A percentile compares a stretch with the other conserved stretches of the same genome.
Conservation (phyloP, 2,113 vertebrate genomes). For the Astatoreochromis straeleni region DNA sequence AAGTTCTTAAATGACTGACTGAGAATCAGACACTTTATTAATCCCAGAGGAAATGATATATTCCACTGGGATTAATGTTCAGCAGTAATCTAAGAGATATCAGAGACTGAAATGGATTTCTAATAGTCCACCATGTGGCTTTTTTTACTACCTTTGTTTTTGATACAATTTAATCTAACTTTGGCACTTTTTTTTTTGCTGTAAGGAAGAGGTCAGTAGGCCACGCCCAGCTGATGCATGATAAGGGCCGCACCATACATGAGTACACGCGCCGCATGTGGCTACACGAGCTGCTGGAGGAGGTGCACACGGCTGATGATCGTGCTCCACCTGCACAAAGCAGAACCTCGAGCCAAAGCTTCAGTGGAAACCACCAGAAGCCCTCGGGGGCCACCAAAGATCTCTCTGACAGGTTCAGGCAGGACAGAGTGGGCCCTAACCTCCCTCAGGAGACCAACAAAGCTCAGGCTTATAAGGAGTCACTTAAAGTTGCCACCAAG, state of each 20-base stretch:
- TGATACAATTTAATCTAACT: neutral
- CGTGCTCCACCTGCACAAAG: constrained; percentile 50
- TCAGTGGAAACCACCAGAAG: constrained; percentile 76
- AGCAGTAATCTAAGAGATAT: neutral
- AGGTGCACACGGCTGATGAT: constrained; percentile 89
- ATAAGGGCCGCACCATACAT: constrained; percentile 89
- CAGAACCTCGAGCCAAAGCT: constrained; percentile 50
- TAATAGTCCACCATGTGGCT: neutral
- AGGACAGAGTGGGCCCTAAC: constrained; percentile 68
- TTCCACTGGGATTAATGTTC: neutral
- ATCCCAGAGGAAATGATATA: neutral
- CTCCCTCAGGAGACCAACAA: constrained; percentile 96
- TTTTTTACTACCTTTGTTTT: neutral
- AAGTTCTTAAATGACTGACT: neutral
- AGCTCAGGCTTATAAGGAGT: constrained; percentile 82
- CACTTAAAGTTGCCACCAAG: constrained; percentile 74
- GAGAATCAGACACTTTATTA: neutral
- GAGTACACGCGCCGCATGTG: constrained; percentile 84
- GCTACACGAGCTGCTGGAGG: constrained; percentile 86
- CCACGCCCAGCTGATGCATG: constrained; percentile 92
- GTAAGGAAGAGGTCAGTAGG: constrained; percentile 89
- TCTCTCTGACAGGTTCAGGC: constrained; percentile 74
- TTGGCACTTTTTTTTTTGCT: neutral
- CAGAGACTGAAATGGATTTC: neutral
- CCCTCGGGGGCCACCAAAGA: constrained; percentile 83